phyloP scores from a whole-genome alignment of 2,113 vertebrate genomes.

The Globicephala melas region DNA sequence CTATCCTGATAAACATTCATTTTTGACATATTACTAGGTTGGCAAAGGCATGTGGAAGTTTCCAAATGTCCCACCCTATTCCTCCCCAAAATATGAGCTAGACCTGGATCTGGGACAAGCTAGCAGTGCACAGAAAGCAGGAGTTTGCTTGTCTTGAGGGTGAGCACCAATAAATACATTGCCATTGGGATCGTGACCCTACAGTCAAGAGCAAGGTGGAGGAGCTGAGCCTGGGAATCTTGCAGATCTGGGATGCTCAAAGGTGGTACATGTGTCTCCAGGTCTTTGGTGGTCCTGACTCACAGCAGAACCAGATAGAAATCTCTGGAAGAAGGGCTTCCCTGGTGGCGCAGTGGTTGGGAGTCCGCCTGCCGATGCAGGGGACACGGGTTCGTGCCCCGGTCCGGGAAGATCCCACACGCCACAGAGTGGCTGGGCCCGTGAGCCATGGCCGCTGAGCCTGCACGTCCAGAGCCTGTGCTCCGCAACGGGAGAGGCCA shows the following conservation, averaged over 20 bases:
- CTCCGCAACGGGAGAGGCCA: too few relatives aligned
- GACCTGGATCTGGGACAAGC: background rate
- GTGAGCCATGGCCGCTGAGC: too few relatives aligned
- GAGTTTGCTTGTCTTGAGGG: background rate
- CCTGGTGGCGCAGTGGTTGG: too few relatives aligned
- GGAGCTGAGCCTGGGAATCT: background rate
- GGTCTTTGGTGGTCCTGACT: background rate
- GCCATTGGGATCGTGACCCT: background rate
- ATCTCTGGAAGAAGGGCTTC: background rate
- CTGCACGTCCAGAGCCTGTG: too few relatives aligned
- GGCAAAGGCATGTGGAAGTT: background rate
- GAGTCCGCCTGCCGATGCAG: too few relatives aligned
- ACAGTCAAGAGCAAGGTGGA: background rate
- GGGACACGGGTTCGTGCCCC: too few relatives aligned
- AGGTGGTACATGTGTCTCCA: fast-evolving
- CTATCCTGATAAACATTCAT: background rate
- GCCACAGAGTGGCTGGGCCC: fast-evolving
- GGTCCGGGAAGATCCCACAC: too few relatives aligned
- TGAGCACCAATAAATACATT: fast-evolving
- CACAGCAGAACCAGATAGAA: background rate
- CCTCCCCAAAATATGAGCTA: background rate
- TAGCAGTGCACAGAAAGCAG: fast-evolving
- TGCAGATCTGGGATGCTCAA: background rate
- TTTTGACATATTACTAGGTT: background rate
- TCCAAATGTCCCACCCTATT: background rate